These are phyloP conservation scores for Arvicanthis niloticus DNA, from an alignment of 2,113 vertebrate genomes.

Conservation along the genomic window DNA sequence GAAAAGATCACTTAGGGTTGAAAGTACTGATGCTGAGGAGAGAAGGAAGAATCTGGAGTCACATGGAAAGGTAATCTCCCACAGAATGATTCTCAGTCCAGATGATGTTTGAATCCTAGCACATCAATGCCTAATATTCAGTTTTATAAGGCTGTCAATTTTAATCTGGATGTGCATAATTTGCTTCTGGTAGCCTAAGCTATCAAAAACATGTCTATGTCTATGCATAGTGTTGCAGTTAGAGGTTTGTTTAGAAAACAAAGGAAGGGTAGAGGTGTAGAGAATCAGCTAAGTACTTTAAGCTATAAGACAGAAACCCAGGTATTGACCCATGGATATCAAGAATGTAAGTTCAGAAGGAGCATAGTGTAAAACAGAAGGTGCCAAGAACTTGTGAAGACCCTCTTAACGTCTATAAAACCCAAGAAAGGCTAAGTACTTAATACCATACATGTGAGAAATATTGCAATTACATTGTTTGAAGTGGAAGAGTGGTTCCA, in stretches of 20 bases:
- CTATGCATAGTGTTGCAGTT: background rate
- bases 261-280: background rate
- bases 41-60: background rate
- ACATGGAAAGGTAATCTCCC: background rate
- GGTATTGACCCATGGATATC: background rate
- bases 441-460: background rate
- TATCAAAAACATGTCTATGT: background rate
- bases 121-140: background rate
- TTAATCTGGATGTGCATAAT: slow-evolving; percentile 6
- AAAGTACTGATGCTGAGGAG: background rate
- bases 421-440: background rate
- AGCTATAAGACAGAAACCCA: background rate
- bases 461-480: background rate
- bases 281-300: background rate
- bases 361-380: background rate
- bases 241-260: slow-evolving; percentile 32
- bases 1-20: background rate
- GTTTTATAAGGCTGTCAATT: slow-evolving; percentile 51
- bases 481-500: background rate
- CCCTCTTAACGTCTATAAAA: background rate
- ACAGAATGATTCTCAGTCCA: background rate
- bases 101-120: background rate
- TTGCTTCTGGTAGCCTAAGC: slow-evolving; percentile 49
- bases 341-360: background rate
- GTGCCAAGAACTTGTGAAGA: background rate